These are phyloP conservation scores for Gonioctena quinquepunctata DNA, from an alignment of 1,140 invertebrate species.

Conservation along the genomic window DNA sequence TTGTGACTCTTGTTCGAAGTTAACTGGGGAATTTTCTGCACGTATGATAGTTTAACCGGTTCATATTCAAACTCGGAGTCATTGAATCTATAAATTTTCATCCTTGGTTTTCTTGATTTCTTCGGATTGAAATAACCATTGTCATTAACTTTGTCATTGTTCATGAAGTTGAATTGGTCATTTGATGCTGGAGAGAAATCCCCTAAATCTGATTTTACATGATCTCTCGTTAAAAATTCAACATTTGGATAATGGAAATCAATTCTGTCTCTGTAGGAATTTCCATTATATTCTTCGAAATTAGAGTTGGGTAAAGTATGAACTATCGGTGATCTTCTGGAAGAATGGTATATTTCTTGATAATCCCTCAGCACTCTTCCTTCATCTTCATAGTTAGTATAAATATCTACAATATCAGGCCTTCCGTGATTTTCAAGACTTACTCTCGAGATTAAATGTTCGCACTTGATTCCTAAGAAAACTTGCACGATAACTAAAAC, in stretches of 20 bases:
- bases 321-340: neutral
- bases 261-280: neutral
- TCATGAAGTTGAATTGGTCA: neutral
- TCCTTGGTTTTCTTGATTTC: neutral
- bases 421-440: neutral
- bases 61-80: conserved; percentile 11
- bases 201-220: neutral
- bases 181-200: neutral
- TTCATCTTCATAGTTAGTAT: neutral
- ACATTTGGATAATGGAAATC: conserved; percentile 13
- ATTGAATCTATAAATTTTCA: neutral
- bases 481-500: neutral
- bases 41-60: conserved; percentile 18
- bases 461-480: neutral
- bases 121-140: neutral
- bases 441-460: neutral
- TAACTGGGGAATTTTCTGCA: conserved; percentile 28
- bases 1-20: neutral
- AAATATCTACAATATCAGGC: neutral
- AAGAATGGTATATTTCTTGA: neutral
- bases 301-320: neutral
- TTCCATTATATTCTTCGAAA: neutral
- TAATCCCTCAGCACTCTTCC: neutral
- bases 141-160: neutral
- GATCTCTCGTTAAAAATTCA: neutral